Evolutionary conservation across 2,888 invertebrate species (phyloP), one percentile per base, ranked within the genome.

Genomic region (Crossocerus cetratus): DNA sequence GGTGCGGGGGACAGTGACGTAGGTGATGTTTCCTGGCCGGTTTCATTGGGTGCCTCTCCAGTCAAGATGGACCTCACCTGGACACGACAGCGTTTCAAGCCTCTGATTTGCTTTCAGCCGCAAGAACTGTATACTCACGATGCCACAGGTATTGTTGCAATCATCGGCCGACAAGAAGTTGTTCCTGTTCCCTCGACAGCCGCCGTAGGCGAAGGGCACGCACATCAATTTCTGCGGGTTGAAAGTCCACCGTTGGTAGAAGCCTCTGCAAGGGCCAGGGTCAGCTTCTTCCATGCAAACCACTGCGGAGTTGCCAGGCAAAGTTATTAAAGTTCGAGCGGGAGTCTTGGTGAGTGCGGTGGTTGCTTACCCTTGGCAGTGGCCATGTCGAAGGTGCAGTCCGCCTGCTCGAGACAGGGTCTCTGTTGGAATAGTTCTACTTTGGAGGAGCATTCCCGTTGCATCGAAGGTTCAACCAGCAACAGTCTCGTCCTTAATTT

Each of bases 181-280:
- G 91, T 99, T 99, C 85, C 94, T 93, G 90, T 96, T 98, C 53
- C 98, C 98, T 69, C 97, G 93, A 81, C 96, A 97, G 55, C 96
- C 96, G 53, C 98, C 97, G 91, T 97, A 99, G 65, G 93, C 92
- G 91, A 99, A 99, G 65, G 96, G 94, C 68, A 95, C 93, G 90
- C 99, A 99, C 91, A 93, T 94, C 69, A 94, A 92, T 86, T 94
- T 94, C 65, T 91, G 90, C 0, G 93, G 90, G 86, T 96, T 95
- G 92, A 95, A 99, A 77, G 96, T 94, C 95, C 97, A 99, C 69
- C 98, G 94, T 83, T 94, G 94, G 91, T 96, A 97, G 85, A 93
- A 93, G 0, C 97, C 98, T 69, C 96, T 93, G 89, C 99, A 99
- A 1, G 97, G 97, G 0, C 99, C 99, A 32, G 91, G 91, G 81